phyloP scores from a whole-genome alignment of 2,888 invertebrate species.

The Sarcophaga carnaria region DNA sequence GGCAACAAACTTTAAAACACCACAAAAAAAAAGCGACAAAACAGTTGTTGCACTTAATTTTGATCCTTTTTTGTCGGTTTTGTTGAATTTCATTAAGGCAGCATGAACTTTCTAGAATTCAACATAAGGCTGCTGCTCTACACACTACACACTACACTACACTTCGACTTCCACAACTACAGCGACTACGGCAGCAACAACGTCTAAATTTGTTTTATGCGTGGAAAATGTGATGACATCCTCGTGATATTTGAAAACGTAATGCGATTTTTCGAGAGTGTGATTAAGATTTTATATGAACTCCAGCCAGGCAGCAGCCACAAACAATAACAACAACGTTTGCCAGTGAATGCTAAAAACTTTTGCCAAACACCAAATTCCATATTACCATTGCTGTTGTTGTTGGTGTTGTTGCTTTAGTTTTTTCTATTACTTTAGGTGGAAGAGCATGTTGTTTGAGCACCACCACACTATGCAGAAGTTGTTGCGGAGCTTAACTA shows the following conservation, averaged over 20 bases:
- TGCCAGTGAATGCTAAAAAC: slow-evolving; percentile 26
- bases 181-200: slow-evolving; percentile 35
- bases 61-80: slow-evolving; percentile 29
- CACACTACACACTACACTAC: no score
- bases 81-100: background rate
- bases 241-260: slow-evolving; percentile 80
- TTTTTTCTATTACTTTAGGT: slow-evolving; percentile 28
- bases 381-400: background rate
- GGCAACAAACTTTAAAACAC: background rate
- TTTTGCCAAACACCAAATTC: slow-evolving; percentile 21
- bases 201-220: slow-evolving; percentile 68
- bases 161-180: slow-evolving; percentile 32
- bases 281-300: slow-evolving; percentile 81
- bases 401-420: slow-evolving; percentile 23
- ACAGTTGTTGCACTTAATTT: background rate
- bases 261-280: slow-evolving; percentile 79
- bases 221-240: slow-evolving; percentile 77
- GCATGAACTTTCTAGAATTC: no score
- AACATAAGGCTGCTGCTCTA: no score
- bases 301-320: slow-evolving; percentile 55
- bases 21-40: background rate
- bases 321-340: slow-evolving; percentile 18
- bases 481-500: slow-evolving; percentile 33
- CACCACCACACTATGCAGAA: no score
- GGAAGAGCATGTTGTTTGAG: slow-evolving; percentile 7